phyloP scores from a whole-genome alignment of 2,888 invertebrate species.

The Idaea biselata region DNA sequence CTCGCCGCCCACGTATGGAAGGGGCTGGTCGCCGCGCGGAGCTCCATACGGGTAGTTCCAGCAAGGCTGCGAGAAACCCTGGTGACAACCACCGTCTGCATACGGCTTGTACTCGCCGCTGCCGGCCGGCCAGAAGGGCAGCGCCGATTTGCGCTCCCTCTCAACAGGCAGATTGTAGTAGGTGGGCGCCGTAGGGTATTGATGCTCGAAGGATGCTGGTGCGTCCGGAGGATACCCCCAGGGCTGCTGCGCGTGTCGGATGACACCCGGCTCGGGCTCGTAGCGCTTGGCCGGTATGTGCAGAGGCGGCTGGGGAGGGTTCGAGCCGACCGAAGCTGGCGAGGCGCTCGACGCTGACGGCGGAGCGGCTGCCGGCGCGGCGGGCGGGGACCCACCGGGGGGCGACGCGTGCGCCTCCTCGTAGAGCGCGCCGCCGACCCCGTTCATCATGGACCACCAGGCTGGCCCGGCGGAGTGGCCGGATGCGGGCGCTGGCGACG shows the following conservation, averaged over 20 bases:
- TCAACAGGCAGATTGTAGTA: conserved; percentile 88
- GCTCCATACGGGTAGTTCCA: conserved; percentile 86
- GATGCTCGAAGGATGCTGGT: conserved; percentile 83
- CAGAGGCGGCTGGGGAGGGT: conserved; percentile 88
- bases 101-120: conserved; percentile 84
- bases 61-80: conserved; percentile 86
- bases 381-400: conserved; percentile 82
- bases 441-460: conserved; percentile 93
- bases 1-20: conserved; percentile 86
- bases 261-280: conserved; percentile 85
- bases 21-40: conserved; percentile 83
- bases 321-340: conserved; percentile 83
- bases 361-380: conserved; percentile 85
- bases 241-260: conserved; percentile 87
- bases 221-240: conserved; percentile 89
- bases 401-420: conserved; percentile 85
- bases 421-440: conserved; percentile 88
- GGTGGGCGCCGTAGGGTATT: conserved; percentile 85
- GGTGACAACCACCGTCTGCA: conserved; percentile 82
- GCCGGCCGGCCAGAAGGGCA: conserved; percentile 85
- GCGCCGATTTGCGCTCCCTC: conserved; percentile 82
- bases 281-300: conserved; percentile 94
- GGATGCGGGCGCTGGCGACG: conserved; percentile 90
- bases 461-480: conserved; percentile 91
- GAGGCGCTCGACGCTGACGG: conserved; percentile 78